Evolutionary conservation across 2,888 invertebrate species (phyloP), one percentile per base, ranked within the genome.

Genomic region (Microplitis manilae): DNA sequence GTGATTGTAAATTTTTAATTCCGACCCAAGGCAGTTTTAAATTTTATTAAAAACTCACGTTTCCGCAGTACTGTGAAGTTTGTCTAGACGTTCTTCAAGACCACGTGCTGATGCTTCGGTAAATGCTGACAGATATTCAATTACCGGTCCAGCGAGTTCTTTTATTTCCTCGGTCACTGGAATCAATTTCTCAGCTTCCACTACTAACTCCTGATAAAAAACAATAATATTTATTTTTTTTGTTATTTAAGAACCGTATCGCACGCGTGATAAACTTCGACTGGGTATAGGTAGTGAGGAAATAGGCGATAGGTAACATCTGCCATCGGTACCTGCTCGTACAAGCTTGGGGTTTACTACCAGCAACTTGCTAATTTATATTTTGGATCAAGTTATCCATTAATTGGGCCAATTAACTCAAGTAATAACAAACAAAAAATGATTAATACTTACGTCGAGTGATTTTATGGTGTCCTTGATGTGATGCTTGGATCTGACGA

Each of bases 401-500:
- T 30, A 30, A 30, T 30, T 30, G 30, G 30, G 30, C 30, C 30
- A 30, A 30, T 30, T 30, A 2, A 30, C 30, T 30, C 2, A 30
- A 30, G 4, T 30, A 30, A 30, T 30, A 30, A 30, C 30, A 2
- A 50, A 8, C 1, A 41, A 75, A 60, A 38, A 30, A 50, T 13
- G 6, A 50, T 39, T 39, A 38, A 67, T 30, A 90, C 91, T 91
- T 85, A 95, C 95, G 92, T 94, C 93, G 82, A 96, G 90, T 80
- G 93, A 92, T 90, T 93, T 93, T 86, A 94, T 93, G 80, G 94
- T 94, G 85, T 95, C 95, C 79, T 93, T 90, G 80, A 96, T 93
- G 86, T 95, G 94, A 82, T 94, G 93, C 86, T 94, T 94, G 70
- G 94, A 96, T 84, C 94, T 92, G 71, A 96, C 94, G 79, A 92